These are phyloP conservation scores for Agrilus mali DNA, from an alignment of 2,888 invertebrate species.

Conservation along the genomic window DNA sequence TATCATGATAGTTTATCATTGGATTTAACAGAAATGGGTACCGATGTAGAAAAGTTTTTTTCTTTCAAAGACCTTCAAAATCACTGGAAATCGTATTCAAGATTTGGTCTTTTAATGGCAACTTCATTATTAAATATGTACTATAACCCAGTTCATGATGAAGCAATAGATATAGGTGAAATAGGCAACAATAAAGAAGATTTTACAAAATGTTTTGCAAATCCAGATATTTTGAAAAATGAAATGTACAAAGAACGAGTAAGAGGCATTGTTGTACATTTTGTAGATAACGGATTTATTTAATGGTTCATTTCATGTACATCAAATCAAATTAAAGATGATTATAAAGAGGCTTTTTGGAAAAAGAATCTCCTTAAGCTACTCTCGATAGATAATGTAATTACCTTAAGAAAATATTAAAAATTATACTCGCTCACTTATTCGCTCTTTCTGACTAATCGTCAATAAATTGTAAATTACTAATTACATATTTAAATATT, in stretches of 20 bases:
- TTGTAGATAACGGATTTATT: slow-evolving; percentile 8
- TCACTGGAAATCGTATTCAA: slow-evolving; percentile 18
- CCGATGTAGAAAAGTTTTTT: slow-evolving; percentile 19
- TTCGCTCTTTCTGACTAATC: no score
- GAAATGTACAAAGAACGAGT: slow-evolving; percentile 11
- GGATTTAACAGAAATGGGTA: slow-evolving; percentile 16
- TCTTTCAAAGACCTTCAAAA: slow-evolving; percentile 18
- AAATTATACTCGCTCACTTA: no score
- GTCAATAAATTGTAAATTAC: no score
- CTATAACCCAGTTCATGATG: slow-evolving; percentile 10
- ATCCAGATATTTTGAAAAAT: slow-evolving; percentile 7
- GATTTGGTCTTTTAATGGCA: slow-evolving; percentile 14
- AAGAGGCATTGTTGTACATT: slow-evolving; percentile 10
- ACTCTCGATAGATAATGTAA: no score
- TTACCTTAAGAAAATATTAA: no score
- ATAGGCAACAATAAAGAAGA: slow-evolving; percentile 7
- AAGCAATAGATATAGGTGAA: slow-evolving; percentile 10
- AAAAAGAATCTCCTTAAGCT: no score
- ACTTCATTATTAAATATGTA: slow-evolving; percentile 12
- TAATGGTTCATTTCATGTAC: background rate
- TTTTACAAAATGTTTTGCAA: slow-evolving; percentile 5
- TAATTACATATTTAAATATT: no score
- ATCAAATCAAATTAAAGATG: no score
- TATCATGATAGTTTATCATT: slow-evolving; percentile 23
- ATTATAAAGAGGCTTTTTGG: no score